Evolutionary conservation across 2,888 invertebrate species (phyloP).

Genomic region (Nesidiocoris tenuis): DNA sequence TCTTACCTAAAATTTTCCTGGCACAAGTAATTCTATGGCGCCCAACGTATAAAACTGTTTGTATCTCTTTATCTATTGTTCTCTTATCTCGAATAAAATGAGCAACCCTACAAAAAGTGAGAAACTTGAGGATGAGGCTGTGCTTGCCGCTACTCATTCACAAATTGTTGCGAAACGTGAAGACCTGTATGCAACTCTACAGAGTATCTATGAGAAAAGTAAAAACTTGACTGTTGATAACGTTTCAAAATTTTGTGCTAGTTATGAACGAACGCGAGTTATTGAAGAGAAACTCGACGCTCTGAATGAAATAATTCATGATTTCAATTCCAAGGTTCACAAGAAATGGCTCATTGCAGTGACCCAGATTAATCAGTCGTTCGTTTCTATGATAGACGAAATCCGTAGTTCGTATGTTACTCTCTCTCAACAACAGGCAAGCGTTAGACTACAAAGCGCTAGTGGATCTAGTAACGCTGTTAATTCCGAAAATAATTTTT

Average conservation of each 20-base stretch:
- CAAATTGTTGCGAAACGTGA: too few relatives aligned
- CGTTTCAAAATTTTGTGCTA: conserved; percentile 1
- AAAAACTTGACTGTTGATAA: neutral
- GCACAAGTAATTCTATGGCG: too few relatives aligned
- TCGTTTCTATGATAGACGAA: conserved; percentile 2
- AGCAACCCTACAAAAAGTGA: too few relatives aligned
- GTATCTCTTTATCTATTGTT: too few relatives aligned
- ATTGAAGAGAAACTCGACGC: conserved; percentile 8
- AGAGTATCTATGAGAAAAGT: conserved; percentile 5
- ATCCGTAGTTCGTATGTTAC: neutral
- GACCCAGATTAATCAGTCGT: neutral
- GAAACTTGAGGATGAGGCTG: too few relatives aligned
- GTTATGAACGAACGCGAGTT: neutral
- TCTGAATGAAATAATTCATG: neutral
- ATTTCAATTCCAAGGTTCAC: neutral
- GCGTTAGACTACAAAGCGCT: neutral
- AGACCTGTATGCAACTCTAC: too few relatives aligned
- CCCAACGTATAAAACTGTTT: too few relatives aligned
- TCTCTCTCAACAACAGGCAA: too few relatives aligned
- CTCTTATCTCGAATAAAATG: too few relatives aligned
- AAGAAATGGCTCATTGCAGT: neutral
- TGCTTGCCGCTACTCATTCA: too few relatives aligned
- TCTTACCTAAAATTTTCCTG: too few relatives aligned
- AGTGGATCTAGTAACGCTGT: neutral
- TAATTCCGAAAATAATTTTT: neutral